Conservation (phyloP, 2,888 invertebrate species). For the Trichogramma dendrolimi region DNA sequence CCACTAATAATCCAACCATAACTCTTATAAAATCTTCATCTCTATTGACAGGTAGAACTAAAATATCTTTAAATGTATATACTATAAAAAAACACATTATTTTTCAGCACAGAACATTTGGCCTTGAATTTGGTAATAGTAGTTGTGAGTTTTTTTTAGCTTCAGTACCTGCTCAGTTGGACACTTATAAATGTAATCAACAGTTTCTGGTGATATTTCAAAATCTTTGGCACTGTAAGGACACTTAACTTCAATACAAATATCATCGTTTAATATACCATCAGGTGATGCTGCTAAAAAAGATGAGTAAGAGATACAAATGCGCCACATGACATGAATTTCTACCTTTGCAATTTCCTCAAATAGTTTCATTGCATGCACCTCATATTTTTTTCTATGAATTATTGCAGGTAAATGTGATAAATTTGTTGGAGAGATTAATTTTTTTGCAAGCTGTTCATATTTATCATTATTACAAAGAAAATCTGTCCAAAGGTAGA, state of each 20-base stretch:
- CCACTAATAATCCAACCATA: constrained; percentile 18
- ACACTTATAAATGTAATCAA: constrained; percentile 22
- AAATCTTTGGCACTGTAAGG: constrained; percentile 15
- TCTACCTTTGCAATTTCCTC: constrained; percentile 8
- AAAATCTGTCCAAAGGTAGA: constrained; percentile 12
- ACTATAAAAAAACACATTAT: constrained; percentile 25
- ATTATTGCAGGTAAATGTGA: constrained; percentile 9
- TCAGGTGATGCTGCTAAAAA: constrained; percentile 27
- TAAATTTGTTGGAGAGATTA: constrained; percentile 4
- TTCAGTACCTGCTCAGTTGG: constrained; percentile 11
- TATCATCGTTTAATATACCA: constrained; percentile 18
- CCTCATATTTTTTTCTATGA: constrained; percentile 19
- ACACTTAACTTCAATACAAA: constrained; percentile 27
- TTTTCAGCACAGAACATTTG: constrained; percentile 25
- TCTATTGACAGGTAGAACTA: constrained; percentile 16
- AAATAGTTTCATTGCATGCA: constrained; percentile 15
- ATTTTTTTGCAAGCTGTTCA: background rate
- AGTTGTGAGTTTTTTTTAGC: constrained; percentile 20
- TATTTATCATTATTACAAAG: background rate
- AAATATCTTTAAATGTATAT: constrained; percentile 22
- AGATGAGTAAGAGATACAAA: constrained; percentile 14
- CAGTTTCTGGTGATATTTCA: constrained; percentile 17
- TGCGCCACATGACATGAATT: constrained; percentile 2
- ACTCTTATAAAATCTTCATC: constrained; percentile 22
- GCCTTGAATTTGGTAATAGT: constrained; percentile 26